Base-by-base conservation (phyloP, 2,113 vertebrate genomes). In the Clarias batrachus region DNA sequence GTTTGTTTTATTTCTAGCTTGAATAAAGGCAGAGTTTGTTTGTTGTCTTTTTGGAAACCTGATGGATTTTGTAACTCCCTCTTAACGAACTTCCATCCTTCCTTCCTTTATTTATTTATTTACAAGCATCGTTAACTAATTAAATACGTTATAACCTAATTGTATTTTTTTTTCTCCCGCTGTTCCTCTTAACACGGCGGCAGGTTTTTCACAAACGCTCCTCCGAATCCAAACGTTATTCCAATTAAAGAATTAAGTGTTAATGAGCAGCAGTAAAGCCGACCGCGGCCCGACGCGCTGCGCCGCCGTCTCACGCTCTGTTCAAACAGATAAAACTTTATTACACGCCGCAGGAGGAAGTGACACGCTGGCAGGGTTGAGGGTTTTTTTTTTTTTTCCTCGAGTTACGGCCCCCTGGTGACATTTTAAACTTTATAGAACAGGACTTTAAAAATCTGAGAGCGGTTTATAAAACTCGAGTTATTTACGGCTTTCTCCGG, bases 381-480 rank as follows among this genome's bases (percentile, higher is more conserved):
- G 70, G 66, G 3, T 19, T 56, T 56, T n/a, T 33, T 56, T 56
- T n/a, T 33, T 4, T 78, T 56, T 56, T 56, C 23, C 6, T 1
- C 23, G 1, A 48, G 80, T 81, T 81, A 81, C 25, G 11, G 60
- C 21, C 80, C 80, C 60, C 80, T 63, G 37, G 59, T 81, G 80
- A 81, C 80, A 81, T 81, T 81, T 81, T 81, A 81, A 65, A 81
- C 80, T 63, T 81, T 81, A 81, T 65, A 63, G 80, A 63, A 63
- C 80, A 81, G n/a, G 80, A 63, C 80, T 81, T 81, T 81, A 81
- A 81, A 81, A 81, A 27, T 81, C 21, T 81, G 60, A 81, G 80
- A 81, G 80, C 60, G 23, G 80, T 81, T 63, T 81, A 65, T 81
- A 81, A 81, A 65, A 81, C 59, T 48, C 33, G 59, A 17, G 80